Evolutionary conservation across 2,888 invertebrate genomes (phyloP).

Genomic region (Acanthosoma haemorrhoidale): DNA sequence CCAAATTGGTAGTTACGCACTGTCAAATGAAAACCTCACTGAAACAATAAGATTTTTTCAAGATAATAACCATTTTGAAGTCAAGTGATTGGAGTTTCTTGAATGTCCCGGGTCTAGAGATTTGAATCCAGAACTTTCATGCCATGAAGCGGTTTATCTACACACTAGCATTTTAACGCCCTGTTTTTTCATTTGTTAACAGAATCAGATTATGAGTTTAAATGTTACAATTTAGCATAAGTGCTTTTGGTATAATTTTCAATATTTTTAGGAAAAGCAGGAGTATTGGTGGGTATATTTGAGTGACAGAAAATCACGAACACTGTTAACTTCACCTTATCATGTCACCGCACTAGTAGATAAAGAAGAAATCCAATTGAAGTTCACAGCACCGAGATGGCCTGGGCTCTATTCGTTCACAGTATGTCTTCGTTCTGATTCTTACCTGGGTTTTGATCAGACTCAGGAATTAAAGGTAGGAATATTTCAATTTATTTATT

Average conservation of each 20-base stretch:
- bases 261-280: conserved; percentile 66
- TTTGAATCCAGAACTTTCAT: no score
- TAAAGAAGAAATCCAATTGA: conserved; percentile 85
- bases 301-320: conserved; percentile 87
- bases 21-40: no score
- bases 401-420: conserved; percentile 88
- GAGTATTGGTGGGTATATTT: conserved; percentile 99
- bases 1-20: no score
- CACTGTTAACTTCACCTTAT: conserved; percentile 85
- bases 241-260: neutral
- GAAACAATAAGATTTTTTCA: no score
- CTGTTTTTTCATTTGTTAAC: no score
- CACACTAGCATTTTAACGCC: no score
- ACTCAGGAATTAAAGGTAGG: conserved; percentile 80
- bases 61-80: no score
- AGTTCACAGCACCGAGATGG: conserved; percentile 94
- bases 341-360: conserved; percentile 88
- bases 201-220: no score
- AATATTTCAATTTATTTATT: neutral
- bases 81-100: no score
- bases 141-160: no score
- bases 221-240: no score
- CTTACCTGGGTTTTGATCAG: conserved; percentile 95
- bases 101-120: no score
- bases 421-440: conserved; percentile 91